Evolutionary conservation across 2,797 vertebrate genomes (phyloP).

Genomic region (Chelonia mydas): DNA sequence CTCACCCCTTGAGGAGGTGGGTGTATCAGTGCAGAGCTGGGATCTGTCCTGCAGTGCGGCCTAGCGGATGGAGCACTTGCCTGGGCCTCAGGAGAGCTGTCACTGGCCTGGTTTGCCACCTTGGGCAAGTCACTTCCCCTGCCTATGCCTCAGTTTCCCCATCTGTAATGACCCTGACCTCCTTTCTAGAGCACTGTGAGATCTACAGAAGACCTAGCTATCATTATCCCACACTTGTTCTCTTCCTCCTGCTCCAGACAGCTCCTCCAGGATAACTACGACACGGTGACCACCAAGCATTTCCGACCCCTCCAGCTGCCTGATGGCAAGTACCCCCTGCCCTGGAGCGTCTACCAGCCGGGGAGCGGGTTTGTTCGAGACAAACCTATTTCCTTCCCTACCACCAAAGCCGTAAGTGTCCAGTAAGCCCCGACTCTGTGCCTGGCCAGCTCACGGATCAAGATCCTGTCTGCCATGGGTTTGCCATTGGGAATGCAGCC

Average conservation of each 20-base stretch:
- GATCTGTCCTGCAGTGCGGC: background rate
- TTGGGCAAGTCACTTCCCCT: background rate
- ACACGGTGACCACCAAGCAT: constrained; percentile 50
- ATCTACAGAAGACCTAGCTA: background rate
- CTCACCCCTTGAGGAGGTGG: background rate
- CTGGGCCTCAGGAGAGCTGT: background rate
- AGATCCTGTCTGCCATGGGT: background rate
- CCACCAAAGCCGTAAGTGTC: constrained; percentile 47
- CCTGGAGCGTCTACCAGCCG: background rate
- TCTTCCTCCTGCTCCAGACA: background rate
- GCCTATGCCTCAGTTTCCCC: background rate
- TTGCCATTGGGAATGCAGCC: background rate
- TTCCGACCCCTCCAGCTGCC: constrained; percentile 64
- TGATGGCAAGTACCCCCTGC: constrained; percentile 45
- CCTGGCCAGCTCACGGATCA: background rate
- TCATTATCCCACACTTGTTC: background rate
- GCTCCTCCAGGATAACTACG: constrained; percentile 8
- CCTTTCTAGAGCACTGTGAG: background rate
- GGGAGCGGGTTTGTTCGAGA: constrained; percentile 46
- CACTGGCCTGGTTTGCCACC: background rate
- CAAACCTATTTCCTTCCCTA: background rate
- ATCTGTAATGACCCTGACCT: background rate
- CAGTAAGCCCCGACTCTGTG: background rate
- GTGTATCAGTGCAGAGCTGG: background rate
- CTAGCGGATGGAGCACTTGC: background rate